Conservation (phyloP, 2,797 vertebrate species). For the Nyctibius grandis region DNA sequence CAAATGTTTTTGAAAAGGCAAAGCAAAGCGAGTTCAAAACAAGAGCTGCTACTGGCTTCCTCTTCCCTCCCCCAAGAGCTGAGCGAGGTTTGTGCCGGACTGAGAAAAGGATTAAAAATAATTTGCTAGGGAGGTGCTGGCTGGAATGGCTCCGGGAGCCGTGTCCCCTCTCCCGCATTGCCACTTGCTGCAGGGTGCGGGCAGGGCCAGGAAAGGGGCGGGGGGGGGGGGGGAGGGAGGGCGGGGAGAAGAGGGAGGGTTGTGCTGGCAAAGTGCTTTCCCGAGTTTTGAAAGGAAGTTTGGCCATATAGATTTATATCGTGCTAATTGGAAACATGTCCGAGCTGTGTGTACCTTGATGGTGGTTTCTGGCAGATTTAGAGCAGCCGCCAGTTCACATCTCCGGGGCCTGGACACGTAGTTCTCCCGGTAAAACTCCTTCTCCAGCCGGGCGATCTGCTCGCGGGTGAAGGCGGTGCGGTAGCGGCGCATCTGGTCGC, state of each 20-base stretch:
- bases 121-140: neutral
- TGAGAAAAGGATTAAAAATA: neutral
- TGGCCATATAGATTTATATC: slow-evolving; percentile 28
- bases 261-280: neutral
- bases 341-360: slow-evolving; percentile 85
- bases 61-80: neutral
- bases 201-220: slow-evolving; percentile 31
- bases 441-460: slow-evolving; percentile 94
- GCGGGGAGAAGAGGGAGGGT: neutral
- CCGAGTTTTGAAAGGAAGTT: slow-evolving; percentile 44
- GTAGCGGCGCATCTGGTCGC: slow-evolving; percentile 95
- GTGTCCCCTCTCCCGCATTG: neutral
- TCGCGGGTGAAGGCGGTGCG: slow-evolving; percentile 96
- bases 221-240: neutral
- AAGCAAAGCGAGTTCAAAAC: neutral
- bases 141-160: neutral
- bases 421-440: slow-evolving; percentile 98
- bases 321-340: slow-evolving; percentile 51
- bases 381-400: slow-evolving; percentile 92
- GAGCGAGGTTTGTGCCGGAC: neutral
- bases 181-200: neutral
- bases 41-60: neutral
- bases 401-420: slow-evolving; percentile 95
- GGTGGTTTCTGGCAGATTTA: slow-evolving; percentile 97
- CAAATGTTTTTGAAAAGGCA: neutral